Percentiles rank a stretch among this genome's conserved stretches.
phyloP scores from a whole-genome alignment of 2,888 invertebrate genomes.

The Anoplius nigerrimus region DNA sequence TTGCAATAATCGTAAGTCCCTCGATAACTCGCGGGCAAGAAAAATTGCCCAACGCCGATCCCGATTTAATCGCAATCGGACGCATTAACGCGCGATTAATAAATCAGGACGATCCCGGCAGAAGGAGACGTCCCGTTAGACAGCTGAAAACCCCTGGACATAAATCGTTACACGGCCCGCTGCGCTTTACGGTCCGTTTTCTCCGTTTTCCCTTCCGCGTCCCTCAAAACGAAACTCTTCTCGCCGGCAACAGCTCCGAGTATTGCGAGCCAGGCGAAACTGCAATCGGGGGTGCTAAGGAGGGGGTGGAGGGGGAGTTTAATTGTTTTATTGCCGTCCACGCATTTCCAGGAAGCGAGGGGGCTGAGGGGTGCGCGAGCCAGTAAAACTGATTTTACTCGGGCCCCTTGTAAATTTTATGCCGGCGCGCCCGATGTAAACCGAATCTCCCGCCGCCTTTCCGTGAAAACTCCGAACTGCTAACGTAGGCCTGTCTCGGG shows the following conservation, averaged over 20 bases:
- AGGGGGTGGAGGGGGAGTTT: constrained; percentile 38
- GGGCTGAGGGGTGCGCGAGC: no score
- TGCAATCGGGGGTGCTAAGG: constrained; percentile 20
- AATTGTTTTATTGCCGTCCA: constrained; percentile 63
- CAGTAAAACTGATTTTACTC: constrained; percentile 56
- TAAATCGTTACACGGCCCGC: constrained; percentile 9
- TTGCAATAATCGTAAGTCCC: neutral
- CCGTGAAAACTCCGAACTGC: constrained; percentile 13
- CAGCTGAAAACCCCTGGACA: constrained; percentile 15
- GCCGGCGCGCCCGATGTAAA: constrained; percentile 24
- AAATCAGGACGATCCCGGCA: constrained; percentile 40
- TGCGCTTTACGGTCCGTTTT: constrained; percentile 23
- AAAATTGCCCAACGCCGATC: no score
- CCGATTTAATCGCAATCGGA: no score
- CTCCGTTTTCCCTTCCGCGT: neutral
- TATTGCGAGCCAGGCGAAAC: constrained; percentile 6
- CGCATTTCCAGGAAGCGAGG: constrained; percentile 48
- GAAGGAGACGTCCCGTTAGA: constrained; percentile 30
- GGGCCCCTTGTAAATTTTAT: constrained; percentile 55
- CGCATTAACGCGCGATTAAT: constrained; percentile 25
- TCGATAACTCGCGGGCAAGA: no score
- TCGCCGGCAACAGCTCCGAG: constrained; percentile 31
- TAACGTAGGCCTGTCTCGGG: neutral
- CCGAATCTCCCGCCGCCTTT: constrained; percentile 19
- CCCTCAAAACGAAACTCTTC: constrained; percentile 2